A percentile compares a stretch with the other conserved stretches of the same genome.
These are phyloP conservation scores for Clangula hyemalis DNA, from an alignment of 2,797 vertebrate species.

Conservation along the genomic window DNA sequence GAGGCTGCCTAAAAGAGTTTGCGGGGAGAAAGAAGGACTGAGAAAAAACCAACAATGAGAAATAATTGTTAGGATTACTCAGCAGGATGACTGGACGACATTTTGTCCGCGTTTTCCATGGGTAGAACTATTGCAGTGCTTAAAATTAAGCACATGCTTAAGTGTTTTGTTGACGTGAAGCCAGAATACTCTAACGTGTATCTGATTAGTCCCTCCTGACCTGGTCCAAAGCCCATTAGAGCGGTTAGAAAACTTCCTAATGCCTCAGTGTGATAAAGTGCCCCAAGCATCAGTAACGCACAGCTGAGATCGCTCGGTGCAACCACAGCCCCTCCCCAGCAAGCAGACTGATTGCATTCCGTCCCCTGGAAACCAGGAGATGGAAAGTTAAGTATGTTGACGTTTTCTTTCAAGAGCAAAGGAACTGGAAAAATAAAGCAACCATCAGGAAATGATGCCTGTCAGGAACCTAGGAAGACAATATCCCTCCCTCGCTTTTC, in stretches of 20 bases:
- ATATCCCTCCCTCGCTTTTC: background rate
- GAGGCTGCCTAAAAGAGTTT: background rate
- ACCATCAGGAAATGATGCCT: background rate
- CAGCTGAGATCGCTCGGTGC: rapidly evolving
- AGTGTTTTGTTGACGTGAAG: background rate
- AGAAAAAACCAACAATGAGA: background rate
- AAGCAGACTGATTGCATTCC: background rate
- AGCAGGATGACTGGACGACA: background rate
- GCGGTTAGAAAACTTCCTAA: background rate
- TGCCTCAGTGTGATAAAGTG: background rate
- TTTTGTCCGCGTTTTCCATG: background rate
- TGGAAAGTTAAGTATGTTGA: background rate
- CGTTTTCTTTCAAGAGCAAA: constrained; percentile 19
- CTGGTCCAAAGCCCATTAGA: background rate
- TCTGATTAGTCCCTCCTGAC: background rate
- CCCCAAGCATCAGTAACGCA: background rate
- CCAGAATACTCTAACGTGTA: background rate
- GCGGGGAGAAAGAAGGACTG: background rate
- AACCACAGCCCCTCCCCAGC: background rate
- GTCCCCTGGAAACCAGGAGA: background rate
- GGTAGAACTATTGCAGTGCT: background rate
- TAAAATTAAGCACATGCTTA: background rate
- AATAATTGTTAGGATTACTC: constrained; percentile 35
- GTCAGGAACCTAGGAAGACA: background rate
- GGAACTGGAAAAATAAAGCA: background rate